Base-by-base conservation (phyloP, 1,140 invertebrate genomes). In the Euwallacea similis region DNA sequence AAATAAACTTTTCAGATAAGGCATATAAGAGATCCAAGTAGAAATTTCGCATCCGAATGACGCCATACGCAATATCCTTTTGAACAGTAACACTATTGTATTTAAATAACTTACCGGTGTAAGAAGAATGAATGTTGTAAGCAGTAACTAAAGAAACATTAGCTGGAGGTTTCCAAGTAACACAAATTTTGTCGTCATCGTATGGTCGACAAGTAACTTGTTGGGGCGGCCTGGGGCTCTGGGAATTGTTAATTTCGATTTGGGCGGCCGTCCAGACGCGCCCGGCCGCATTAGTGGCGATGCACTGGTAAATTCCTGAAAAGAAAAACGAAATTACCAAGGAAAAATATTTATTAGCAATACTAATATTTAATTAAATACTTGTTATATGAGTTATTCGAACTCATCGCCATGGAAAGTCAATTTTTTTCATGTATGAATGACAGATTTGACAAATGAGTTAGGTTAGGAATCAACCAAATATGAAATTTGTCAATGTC, bases 231-330 rank as follows among this genome's bases (percentile, higher is more conserved):
- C 84, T 82, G 6, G 87, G 87, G 61, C 81, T 83, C 71, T 86
- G 46, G 9, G 71, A 72, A 42, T 73, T 59, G 53, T 87, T 10
- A 86, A 85, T 78, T 84, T 80, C 60, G 86, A 79, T 79, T 44
- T 85, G 80, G 74, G 84, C 84, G 77, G 86, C 85, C 7, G 86
- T 85, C 85, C 89, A 90, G 71, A 84, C 83, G 77, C 84, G 86
- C 46, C 90, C 90, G 9, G 85, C 86, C 7, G 81, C 79, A 81
- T 91, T 93, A n/a, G 85, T 82, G 4, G 88, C 90, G 13, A 92
- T 81, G 80, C 92, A 93, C 79, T 93, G 91, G 80, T 93, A 93
- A 63, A 92, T 82, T 42, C 90, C 91, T 74, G 73, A 71, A 75
- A 67, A 69, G 42, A 72, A 33, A 33, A 33, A 33, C 21, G 21